Percentiles rank a stretch among this genome's conserved stretches.
Conservation (phyloP, 1,140 invertebrate species). For the Drosophila sturtevanti region DNA sequence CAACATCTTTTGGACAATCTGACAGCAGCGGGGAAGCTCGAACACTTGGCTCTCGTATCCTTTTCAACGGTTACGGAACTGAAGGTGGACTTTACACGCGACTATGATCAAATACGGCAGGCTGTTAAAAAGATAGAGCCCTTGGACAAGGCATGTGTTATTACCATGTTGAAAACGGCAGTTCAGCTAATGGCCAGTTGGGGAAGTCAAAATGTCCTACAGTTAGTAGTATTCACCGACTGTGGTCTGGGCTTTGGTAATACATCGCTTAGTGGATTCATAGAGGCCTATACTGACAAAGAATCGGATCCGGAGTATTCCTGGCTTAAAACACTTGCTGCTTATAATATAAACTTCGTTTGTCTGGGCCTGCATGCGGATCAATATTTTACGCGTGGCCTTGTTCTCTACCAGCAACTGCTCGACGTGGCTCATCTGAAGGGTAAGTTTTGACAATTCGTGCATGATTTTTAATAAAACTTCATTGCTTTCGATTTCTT, state of each 20-base stretch:
- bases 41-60: constrained; percentile 94
- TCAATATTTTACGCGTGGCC: constrained; percentile 81
- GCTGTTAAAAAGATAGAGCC: constrained; percentile 77
- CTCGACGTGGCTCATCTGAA: constrained; percentile 63
- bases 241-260: constrained; percentile 77
- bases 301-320: constrained; percentile 78
- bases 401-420: constrained; percentile 68
- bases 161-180: constrained; percentile 65
- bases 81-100: constrained; percentile 78
- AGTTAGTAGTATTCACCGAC: constrained; percentile 76
- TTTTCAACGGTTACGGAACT: constrained; percentile 91
- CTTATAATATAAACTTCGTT: constrained; percentile 90
- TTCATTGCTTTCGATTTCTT: not conserved
- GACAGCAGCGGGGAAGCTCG: constrained; percentile 91
- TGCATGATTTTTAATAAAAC: not conserved
- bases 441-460: constrained; percentile 25
- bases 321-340: constrained; percentile 90
- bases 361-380: constrained; percentile 85
- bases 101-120: constrained; percentile 77
- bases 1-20: constrained; percentile 93
- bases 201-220: constrained; percentile 73
- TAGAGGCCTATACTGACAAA: constrained; percentile 50
- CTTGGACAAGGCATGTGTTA: constrained; percentile 66
- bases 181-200: constrained; percentile 70
- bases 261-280: constrained; percentile 59